phyloP scores from a whole-genome alignment of 2,888 invertebrate species.

The Bombyx huttoni region DNA sequence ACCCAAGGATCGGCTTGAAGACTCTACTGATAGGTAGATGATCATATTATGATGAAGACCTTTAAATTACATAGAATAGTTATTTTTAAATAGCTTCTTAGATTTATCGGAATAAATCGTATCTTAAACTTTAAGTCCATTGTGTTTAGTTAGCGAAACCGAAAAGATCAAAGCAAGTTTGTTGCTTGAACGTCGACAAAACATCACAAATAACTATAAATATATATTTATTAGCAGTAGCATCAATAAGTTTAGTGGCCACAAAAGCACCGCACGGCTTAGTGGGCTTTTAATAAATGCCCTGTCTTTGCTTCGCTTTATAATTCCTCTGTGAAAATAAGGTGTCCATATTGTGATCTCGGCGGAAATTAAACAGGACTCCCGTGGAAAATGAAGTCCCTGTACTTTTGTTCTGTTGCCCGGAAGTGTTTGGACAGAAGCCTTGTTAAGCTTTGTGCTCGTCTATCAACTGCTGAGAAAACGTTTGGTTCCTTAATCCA shows the following conservation, averaged over 20 bases:
- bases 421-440: background rate
- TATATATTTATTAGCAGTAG: no score
- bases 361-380: conserved; percentile 29
- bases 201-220: no score
- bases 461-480: background rate
- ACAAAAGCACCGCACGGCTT: conserved; percentile 13
- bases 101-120: no score
- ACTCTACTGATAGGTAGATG: no score
- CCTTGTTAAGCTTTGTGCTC: background rate
- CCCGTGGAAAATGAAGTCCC: conserved; percentile 6
- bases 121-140: no score
- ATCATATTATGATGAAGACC: no score
- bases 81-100: no score
- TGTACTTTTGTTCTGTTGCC: background rate
- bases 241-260: conserved; percentile 14
- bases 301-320: conserved; percentile 45
- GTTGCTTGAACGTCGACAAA: no score
- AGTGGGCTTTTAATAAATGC: conserved; percentile 41
- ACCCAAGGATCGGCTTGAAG: no score
- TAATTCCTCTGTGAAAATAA: conserved; percentile 36
- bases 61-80: no score
- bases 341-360: conserved; percentile 29
- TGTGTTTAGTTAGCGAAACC: no score
- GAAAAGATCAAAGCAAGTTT: no score
- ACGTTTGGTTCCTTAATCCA: background rate